Evolutionary conservation across 2,888 invertebrate species (phyloP), one percentile per base, ranked within the genome.

Genomic region (Nephrotoma flavescens): DNA sequence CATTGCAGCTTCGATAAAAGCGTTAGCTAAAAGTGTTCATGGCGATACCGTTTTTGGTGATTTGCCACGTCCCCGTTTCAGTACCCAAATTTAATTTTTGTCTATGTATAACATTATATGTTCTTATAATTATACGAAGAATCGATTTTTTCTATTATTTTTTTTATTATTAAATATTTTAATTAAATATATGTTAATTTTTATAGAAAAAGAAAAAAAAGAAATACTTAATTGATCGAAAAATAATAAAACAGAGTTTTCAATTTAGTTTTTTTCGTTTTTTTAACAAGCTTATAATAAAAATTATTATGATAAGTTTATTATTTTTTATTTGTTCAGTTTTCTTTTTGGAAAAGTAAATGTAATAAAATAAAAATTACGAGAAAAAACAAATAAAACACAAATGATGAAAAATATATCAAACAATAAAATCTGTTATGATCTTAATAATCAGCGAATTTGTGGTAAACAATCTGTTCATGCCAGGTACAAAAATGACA

Each of bases 1-100:
- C 91, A 97, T 98, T 90, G 97, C 97, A 88, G 97, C 97, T 83
- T 97, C 96, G 90, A 97, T 98, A 90, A 96, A 96, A 92, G 97
- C 97, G n/a, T 92, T 98, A 89, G 97, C 97, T 31, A 95, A 96
- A 89, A 97, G 97, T 89, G 96, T 97, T 88, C 96, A 96, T 92
- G 97, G 96, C 88, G 97, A 97, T 92, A 93, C 95, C 41, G 95
- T 96, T 89, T 97, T 97, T 92, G 96, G 96, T 31, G 98, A 97
- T 90, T 92, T 97, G 90, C 98, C 98, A 83, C 94, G 96, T 88
- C 96, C 97, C 88, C 94, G 97, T 90, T 95, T 96, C 93, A 95
- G 95, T 91, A 96, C 96, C 88, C 95, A 96, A 93, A 96, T 96
- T 92, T 96, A 95, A 94, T 90, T 15, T n/a, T 83, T 86, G 42